These are phyloP conservation scores for Morone saxatilis DNA, from an alignment of 2,113 vertebrate species.

Conservation along the genomic window DNA sequence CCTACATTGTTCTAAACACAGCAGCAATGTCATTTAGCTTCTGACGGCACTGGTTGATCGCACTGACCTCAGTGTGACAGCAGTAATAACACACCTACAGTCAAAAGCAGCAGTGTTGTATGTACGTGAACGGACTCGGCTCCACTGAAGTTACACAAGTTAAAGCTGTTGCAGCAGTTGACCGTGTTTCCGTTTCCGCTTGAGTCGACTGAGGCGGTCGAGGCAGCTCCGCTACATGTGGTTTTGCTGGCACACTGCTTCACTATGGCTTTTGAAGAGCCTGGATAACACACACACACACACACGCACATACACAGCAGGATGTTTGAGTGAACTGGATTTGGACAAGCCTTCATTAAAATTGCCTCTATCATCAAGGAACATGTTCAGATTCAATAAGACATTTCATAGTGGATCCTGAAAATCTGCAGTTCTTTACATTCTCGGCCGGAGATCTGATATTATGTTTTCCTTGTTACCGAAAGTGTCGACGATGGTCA, in stretches of 20 bases:
- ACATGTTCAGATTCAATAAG: not conserved
- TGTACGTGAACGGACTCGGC: constrained; percentile 44
- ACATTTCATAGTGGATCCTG: not conserved
- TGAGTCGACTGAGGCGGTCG: constrained; percentile 19
- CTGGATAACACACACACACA: constrained; percentile 40
- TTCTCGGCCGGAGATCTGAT: not conserved
- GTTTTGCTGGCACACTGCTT: constrained; percentile 68
- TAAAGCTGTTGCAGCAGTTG: constrained; percentile 69
- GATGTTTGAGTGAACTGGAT: not conserved
- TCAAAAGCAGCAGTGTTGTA: constrained; percentile 45
- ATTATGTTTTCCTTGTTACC: constrained; percentile 61
- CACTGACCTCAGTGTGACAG: constrained; percentile 18
- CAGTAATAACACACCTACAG: constrained; percentile 29
- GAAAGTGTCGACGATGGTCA: constrained; percentile 70
- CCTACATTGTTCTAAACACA: not conserved
- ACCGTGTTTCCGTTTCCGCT: constrained; percentile 70
- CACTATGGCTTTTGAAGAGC: constrained; percentile 48
- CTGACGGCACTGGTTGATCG: not conserved
- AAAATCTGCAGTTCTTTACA: constrained; percentile 2
- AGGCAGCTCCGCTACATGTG: constrained; percentile 55
- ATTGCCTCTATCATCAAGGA: not conserved
- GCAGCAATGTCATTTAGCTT: not conserved
- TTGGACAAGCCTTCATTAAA: not conserved
- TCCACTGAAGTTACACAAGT: constrained; percentile 76
- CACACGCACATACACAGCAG: constrained; percentile 1